Percentiles rank a stretch among this genome's conserved stretches.
Evolutionary conservation across 2,113 vertebrate species (phyloP).

Genomic region (Phrynocephalus versicolor): DNA sequence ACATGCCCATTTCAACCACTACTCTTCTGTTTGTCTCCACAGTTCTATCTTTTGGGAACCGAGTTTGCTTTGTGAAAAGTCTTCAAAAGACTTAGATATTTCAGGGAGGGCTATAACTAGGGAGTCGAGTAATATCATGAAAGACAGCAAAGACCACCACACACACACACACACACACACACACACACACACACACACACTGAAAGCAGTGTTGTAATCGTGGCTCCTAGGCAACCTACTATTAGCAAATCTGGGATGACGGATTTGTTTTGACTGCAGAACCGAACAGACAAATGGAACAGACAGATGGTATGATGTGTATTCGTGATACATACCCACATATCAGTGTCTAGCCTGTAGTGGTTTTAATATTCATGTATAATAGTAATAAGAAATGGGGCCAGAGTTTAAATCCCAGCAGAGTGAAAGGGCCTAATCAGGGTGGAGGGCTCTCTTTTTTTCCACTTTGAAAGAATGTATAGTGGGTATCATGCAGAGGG

Average conservation of each 20-base stretch:
- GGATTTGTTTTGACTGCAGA: slow-evolving; percentile 48
- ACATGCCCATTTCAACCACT: background rate
- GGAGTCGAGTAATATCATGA: slow-evolving; percentile 30
- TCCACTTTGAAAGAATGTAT: background rate
- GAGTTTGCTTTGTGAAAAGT: slow-evolving; percentile 28
- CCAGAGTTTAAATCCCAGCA: slow-evolving; percentile 16
- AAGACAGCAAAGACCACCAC: background rate
- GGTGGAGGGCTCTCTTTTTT: background rate
- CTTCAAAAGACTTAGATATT: slow-evolving; percentile 12
- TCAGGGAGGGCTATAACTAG: slow-evolving; percentile 16
- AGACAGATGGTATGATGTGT: slow-evolving; percentile 25
- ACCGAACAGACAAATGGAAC: slow-evolving; percentile 12
- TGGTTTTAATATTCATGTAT: background rate
- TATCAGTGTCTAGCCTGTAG: slow-evolving; percentile 22
- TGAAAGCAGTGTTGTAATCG: slow-evolving; percentile 43
- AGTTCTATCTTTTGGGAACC: slow-evolving; percentile 1
- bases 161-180: no score
- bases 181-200: no score
- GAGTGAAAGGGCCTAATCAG: slow-evolving; percentile 10
- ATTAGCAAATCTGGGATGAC: slow-evolving; percentile 39
- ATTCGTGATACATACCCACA: slow-evolving; percentile 39
- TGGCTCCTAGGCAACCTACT: slow-evolving; percentile 44
- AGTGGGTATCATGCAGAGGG: background rate
- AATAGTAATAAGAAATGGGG: slow-evolving; percentile 25
- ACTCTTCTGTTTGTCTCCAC: slow-evolving; percentile 22